These are phyloP conservation scores for Allobates femoralis DNA, from an alignment of 2,797 vertebrate genomes.

Conservation along the genomic window DNA sequence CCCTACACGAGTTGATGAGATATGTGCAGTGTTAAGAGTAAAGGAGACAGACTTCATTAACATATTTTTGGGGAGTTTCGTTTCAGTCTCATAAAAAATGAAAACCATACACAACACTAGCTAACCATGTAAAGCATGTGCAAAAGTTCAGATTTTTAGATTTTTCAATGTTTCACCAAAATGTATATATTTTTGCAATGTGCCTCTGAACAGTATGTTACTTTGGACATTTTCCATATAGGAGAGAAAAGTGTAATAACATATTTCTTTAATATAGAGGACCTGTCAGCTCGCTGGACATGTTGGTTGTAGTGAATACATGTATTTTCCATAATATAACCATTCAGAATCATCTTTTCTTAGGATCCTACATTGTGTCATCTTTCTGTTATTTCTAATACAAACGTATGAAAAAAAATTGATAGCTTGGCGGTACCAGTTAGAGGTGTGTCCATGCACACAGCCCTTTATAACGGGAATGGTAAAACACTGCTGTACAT, in stretches of 20 bases:
- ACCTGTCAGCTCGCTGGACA: too few relatives aligned
- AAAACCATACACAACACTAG: conserved; percentile 74
- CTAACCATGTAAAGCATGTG: conserved; percentile 68
- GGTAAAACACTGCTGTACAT: too few relatives aligned
- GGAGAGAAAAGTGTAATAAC: conserved; percentile 69
- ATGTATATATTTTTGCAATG: conserved; percentile 73
- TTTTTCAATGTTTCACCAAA: conserved; percentile 68
- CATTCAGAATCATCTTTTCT: too few relatives aligned
- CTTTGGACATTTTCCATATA: conserved; percentile 70
- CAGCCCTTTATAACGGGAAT: too few relatives aligned
- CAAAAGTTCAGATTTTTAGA: conserved; percentile 71
- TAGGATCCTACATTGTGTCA: too few relatives aligned
- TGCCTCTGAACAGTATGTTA: conserved; percentile 71
- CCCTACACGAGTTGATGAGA: conserved; percentile 61
- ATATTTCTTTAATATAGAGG: conserved; percentile 70
- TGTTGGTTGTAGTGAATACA: too few relatives aligned
- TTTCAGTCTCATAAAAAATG: conserved; percentile 66
- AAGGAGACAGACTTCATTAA: conserved; percentile 58
- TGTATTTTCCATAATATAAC: too few relatives aligned
- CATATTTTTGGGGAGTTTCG: conserved; percentile 62
- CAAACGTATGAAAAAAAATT: too few relatives aligned
- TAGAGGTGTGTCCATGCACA: too few relatives aligned
- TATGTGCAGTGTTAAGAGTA: conserved; percentile 52
- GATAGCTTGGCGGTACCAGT: too few relatives aligned
- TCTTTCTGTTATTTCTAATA: too few relatives aligned